phyloP scores from a whole-genome alignment of 2,797 vertebrate species.

The Ctenochaetus hawaiiensis region DNA sequence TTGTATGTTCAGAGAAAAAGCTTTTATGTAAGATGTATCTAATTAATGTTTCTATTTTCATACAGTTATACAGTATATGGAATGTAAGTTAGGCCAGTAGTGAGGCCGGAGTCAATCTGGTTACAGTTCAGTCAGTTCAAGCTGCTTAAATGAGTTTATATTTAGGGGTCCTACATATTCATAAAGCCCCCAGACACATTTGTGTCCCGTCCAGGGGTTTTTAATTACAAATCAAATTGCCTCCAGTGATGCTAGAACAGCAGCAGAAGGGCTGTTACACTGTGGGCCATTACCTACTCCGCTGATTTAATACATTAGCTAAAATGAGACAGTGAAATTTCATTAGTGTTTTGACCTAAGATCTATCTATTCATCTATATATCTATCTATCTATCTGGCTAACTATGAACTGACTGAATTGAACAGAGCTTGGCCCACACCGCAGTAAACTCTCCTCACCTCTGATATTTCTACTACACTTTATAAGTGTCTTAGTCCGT shows the following conservation, averaged over 20 bases:
- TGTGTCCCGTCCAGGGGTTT: conserved; percentile 55
- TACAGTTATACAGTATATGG: conserved; percentile 74
- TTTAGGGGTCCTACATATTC: conserved; percentile 60
- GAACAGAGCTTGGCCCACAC: conserved; percentile 66
- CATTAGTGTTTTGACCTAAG: conserved; percentile 8
- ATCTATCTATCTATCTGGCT: conserved; percentile 2
- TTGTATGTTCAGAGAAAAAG: conserved; percentile 73
- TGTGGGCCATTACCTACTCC: conserved; percentile 29
- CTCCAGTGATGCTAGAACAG: conserved; percentile 32
- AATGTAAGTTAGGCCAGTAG: conserved; percentile 78
- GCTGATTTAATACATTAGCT: conserved; percentile 41
- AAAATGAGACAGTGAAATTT: conserved; percentile 14
- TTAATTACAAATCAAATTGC: conserved; percentile 45
- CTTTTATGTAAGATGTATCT: conserved; percentile 78
- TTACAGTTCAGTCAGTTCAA: conserved; percentile 72
- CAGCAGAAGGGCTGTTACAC: conserved; percentile 35
- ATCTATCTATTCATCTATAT: no score
- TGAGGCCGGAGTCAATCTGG: conserved; percentile 64
- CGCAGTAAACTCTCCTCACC: conserved; percentile 79
- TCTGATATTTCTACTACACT: conserved; percentile 82
- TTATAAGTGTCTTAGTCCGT: conserved; percentile 81
- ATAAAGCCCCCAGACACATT: conserved; percentile 56
- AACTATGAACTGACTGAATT: conserved; percentile 74
- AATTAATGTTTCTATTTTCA: conserved; percentile 84
- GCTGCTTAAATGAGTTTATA: conserved; percentile 48